Conservation (phyloP, 2,113 vertebrate genomes). For the Agapornis roseicollis region DNA sequence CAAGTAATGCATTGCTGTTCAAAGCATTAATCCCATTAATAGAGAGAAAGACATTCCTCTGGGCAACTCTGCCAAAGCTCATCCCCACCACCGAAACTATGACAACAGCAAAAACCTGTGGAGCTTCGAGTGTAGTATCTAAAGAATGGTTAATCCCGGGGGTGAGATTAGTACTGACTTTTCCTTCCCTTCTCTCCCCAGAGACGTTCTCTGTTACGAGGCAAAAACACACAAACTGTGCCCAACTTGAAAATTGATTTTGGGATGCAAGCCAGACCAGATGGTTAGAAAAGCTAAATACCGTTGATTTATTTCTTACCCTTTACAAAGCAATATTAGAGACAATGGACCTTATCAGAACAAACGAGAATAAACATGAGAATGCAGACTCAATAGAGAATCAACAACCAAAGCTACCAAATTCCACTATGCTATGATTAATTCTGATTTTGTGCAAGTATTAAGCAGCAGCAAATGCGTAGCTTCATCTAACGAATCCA, state of each 20-base stretch:
- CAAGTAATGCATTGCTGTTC: not conserved
- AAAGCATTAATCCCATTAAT: not conserved
- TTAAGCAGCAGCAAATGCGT: constrained; percentile 57
- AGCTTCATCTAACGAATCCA: not conserved
- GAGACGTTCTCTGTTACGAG: constrained; percentile 51
- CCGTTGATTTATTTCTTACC: constrained; percentile 81
- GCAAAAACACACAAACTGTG: constrained; percentile 71
- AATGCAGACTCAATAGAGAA: constrained; percentile 72
- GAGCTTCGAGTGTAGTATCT: not conserved
- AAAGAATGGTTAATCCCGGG: constrained; percentile 1
- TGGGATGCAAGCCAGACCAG: constrained; percentile 77
- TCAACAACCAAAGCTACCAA: constrained; percentile 73
- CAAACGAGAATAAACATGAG: constrained; percentile 78
- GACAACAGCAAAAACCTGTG: not conserved
- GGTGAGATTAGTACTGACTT: not conserved
- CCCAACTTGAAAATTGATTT: constrained; percentile 76
- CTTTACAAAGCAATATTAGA: constrained; percentile 77
- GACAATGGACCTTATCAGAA: constrained; percentile 81
- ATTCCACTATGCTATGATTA: constrained; percentile 75
- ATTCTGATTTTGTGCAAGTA: constrained; percentile 63
- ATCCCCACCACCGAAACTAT: not conserved
- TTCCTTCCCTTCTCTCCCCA: constrained; percentile 1
- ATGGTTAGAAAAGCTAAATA: constrained; percentile 81
- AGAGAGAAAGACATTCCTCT: not conserved
- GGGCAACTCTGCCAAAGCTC: not conserved